Percentiles rank a stretch among this genome's conserved stretches.
Evolutionary conservation across 2,797 vertebrate genomes (phyloP).

Genomic region (Cossypha niveicapilla): DNA sequence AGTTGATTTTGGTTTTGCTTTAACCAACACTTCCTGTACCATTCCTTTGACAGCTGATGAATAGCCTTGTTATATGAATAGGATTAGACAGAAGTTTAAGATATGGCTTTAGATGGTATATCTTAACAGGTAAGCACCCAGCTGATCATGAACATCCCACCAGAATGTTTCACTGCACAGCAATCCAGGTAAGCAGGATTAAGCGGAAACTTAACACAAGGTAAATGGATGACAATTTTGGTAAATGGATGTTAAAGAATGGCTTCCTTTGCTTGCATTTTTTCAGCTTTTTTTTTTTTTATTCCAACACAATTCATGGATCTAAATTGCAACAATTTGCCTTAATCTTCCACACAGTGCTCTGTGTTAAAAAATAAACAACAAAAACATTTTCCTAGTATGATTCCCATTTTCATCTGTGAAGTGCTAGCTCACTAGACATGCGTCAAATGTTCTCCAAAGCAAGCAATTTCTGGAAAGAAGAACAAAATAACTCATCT

Average conservation of each 20-base stretch:
- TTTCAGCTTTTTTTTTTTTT: neutral
- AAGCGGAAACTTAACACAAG: neutral
- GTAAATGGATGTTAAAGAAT: neutral
- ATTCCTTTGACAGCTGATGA: neutral
- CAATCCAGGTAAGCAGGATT: neutral
- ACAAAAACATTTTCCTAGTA: neutral
- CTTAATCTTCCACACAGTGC: neutral
- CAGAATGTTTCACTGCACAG: neutral
- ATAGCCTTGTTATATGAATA: neutral
- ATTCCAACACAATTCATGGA: neutral
- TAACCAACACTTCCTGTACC: neutral
- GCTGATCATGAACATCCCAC: rapidly evolving
- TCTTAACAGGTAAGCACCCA: neutral
- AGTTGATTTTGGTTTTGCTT: neutral
- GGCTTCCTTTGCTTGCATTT: neutral
- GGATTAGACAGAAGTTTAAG: neutral
- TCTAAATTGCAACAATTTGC: neutral
- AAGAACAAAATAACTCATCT: neutral
- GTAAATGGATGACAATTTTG: neutral
- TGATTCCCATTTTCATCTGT: neutral
- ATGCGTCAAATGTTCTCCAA: neutral
- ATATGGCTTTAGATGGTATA: neutral
- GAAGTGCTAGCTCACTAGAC: neutral
- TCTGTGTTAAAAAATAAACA: neutral
- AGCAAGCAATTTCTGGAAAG: neutral